Percentiles rank a stretch among this genome's conserved stretches.
Evolutionary conservation across 2,888 invertebrate genomes (phyloP).

Genomic region (Sminthurides aquaticus): DNA sequence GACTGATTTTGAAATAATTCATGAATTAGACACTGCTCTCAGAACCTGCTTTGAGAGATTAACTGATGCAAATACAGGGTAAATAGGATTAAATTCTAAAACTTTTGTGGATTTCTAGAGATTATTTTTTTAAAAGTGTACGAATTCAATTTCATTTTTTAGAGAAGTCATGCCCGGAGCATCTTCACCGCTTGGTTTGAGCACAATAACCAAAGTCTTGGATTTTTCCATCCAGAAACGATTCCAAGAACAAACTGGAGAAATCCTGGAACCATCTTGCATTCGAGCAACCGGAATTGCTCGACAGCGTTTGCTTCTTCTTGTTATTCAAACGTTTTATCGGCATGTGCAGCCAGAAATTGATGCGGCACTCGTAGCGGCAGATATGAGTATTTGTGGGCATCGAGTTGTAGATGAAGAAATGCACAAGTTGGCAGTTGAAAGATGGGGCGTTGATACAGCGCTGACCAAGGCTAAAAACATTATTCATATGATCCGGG

Average conservation of each 20-base stretch:
- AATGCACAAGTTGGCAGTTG: constrained; percentile 50
- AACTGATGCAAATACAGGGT: constrained; percentile 69
- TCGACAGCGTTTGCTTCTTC: constrained; percentile 48
- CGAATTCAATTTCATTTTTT: no score
- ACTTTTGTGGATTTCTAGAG: no score
- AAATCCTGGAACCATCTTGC: constrained; percentile 16
- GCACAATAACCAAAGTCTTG: constrained; percentile 46
- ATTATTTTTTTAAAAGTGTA: no score
- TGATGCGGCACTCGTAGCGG: constrained; percentile 50
- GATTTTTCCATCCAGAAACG: constrained; percentile 45
- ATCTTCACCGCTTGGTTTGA: constrained; percentile 53
- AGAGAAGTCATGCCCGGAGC: constrained; percentile 61
- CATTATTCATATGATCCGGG: constrained; percentile 43
- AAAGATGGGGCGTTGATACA: constrained; percentile 49
- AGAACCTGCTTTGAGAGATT: constrained; percentile 59
- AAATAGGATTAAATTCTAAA: constrained; percentile 48
- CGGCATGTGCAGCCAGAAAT: constrained; percentile 49
- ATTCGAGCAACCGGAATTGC: constrained; percentile 38
- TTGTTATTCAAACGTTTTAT: constrained; percentile 51
- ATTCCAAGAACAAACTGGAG: constrained; percentile 12
- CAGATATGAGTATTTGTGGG: constrained; percentile 59
- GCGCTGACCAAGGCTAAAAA: constrained; percentile 41
- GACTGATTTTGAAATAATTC: constrained; percentile 68
- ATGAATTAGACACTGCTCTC: constrained; percentile 66
- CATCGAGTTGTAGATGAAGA: constrained; percentile 55